Evolutionary conservation across 37 sponge, comb jelly and placozoan genomes (phyloP).

Genomic region (Aplysina aerophoba): DNA sequence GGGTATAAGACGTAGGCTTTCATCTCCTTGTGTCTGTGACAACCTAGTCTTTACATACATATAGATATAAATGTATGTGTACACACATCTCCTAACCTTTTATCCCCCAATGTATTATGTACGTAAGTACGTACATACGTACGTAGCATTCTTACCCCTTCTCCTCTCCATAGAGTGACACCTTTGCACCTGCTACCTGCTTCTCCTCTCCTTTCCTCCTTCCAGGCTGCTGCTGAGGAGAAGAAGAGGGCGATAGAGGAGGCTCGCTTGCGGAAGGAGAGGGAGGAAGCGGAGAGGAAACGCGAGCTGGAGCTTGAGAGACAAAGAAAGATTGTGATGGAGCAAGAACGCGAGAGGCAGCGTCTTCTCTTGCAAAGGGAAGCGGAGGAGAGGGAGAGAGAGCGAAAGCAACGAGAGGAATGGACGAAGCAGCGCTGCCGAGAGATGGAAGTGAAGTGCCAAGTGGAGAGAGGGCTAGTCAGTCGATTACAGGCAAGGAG

Average conservation of each 20-base stretch:
- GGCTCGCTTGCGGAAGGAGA: slow-evolving; percentile 9
- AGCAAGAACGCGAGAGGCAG: slow-evolving; percentile 39
- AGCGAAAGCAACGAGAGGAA: slow-evolving; percentile 68
- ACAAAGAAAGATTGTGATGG: slow-evolving; percentile 44
- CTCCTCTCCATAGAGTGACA: too few species aligned
- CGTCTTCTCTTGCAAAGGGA: slow-evolving; percentile 19
- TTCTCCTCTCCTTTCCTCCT: neutral
- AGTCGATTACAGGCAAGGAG: slow-evolving; percentile 3
- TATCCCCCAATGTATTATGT: too few species aligned
- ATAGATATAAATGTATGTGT: too few species aligned
- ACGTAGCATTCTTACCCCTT: too few species aligned
- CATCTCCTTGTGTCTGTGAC: too few species aligned
- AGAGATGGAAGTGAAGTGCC: slow-evolving; percentile 57
- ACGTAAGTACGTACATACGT: too few species aligned
- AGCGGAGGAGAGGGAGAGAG: slow-evolving; percentile 60
- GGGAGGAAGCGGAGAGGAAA: slow-evolving; percentile 38
- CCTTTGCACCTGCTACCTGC: too few species aligned
- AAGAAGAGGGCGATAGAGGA: slow-evolving; percentile 1
- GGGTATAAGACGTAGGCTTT: too few species aligned
- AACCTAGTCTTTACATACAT: too few species aligned
- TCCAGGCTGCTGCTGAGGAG: slow-evolving; percentile 28
- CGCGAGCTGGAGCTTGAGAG: slow-evolving; percentile 63
- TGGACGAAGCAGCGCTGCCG: slow-evolving; percentile 46
- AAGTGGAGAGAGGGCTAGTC: slow-evolving; percentile 55
- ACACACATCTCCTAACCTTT: too few species aligned